Conservation (phyloP, 2,113 vertebrate genomes). For the Tichodroma muraria region DNA sequence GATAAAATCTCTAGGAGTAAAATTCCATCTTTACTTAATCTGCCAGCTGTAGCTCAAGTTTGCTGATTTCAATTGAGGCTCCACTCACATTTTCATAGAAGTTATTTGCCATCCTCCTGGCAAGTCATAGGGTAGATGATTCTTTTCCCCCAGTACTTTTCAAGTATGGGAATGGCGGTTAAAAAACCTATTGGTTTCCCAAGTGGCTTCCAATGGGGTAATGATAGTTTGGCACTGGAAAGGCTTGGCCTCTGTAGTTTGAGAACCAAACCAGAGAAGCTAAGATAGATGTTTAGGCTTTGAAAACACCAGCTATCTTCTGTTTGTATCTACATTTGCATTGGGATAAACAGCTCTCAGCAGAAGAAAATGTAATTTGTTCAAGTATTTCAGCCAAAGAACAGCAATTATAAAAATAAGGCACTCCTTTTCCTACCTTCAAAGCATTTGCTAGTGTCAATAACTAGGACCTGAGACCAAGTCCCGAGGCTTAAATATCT, state of each 20-base stretch:
- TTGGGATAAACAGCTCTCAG: conserved; percentile 21
- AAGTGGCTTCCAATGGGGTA: background rate
- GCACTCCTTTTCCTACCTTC: background rate
- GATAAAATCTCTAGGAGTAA: background rate
- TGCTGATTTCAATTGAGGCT: background rate
- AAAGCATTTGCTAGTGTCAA: background rate
- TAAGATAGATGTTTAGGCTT: background rate
- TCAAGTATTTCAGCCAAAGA: conserved; percentile 25
- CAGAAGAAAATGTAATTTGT: background rate
- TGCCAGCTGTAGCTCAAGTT: background rate
- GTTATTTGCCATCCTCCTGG: background rate
- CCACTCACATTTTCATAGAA: background rate
- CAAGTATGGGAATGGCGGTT: background rate
- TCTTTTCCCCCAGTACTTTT: background rate
- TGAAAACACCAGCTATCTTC: conserved; percentile 6
- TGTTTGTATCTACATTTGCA: background rate
- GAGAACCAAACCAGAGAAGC: background rate
- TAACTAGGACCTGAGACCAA: background rate
- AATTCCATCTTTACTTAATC: background rate
- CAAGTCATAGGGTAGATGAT: background rate
- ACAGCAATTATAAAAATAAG: background rate
- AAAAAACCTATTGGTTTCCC: background rate
- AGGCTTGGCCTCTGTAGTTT: background rate
- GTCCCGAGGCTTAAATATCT: background rate
- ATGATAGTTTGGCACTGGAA: background rate